Evolutionary conservation across 2,113 vertebrate species (phyloP).

Genomic region (Nestor notabilis): DNA sequence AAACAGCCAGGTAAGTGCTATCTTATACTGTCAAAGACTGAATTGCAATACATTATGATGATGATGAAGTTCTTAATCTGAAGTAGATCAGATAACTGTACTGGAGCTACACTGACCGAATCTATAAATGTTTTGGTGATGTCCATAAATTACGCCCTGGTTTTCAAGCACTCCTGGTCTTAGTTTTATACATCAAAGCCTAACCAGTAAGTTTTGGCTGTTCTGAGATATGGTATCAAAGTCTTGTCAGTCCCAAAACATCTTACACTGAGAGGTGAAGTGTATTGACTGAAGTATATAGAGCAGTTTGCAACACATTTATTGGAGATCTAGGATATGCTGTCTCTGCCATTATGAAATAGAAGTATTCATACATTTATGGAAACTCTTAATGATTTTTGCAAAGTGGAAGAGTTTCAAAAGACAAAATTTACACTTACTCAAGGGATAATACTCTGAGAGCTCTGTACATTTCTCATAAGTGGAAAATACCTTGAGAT

Average conservation of each 20-base stretch:
- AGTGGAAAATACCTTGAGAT: background rate
- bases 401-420: background rate
- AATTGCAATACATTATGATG: background rate
- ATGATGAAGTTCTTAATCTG: background rate
- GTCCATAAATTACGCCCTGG: background rate
- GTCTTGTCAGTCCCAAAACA: background rate
- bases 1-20: background rate
- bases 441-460: background rate
- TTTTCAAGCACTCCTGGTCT: background rate
- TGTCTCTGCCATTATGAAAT: background rate
- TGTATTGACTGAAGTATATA: background rate
- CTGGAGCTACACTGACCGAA: background rate
- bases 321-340: background rate
- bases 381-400: background rate
- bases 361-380: background rate
- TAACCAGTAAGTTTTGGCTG: background rate
- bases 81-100: background rate
- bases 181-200: background rate
- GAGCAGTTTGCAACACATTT: background rate
- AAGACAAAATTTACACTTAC: background rate
- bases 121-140: background rate
- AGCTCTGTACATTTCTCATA: background rate
- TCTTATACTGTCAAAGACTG: background rate
- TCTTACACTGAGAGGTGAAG: background rate
- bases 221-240: background rate